Conservation (phyloP, 2,797 vertebrate genomes). For the Danio choprae region DNA sequence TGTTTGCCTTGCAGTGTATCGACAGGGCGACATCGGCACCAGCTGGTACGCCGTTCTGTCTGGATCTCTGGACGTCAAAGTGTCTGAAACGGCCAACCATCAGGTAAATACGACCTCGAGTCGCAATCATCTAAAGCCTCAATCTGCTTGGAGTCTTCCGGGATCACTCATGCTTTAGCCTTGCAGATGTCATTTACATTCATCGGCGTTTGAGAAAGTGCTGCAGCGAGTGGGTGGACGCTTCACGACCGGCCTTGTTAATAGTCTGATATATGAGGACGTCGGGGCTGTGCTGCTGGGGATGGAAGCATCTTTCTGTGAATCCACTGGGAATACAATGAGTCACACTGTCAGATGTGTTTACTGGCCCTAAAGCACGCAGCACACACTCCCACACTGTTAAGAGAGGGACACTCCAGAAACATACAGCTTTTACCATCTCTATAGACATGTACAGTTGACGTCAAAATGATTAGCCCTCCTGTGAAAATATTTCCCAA, state of each 20-base stretch:
- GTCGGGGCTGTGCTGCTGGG: slow-evolving; percentile 10
- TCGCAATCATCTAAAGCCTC: slow-evolving; percentile 1
- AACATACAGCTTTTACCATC: neutral
- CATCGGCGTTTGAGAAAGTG: neutral
- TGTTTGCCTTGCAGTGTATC: slow-evolving; percentile 83
- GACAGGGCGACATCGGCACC: slow-evolving; percentile 97
- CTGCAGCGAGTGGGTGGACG: slow-evolving; percentile 14
- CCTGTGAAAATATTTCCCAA: too few species aligned
- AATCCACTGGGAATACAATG: slow-evolving; percentile 33
- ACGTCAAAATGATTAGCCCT: too few species aligned
- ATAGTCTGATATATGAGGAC: slow-evolving; percentile 10
- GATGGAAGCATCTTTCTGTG: slow-evolving; percentile 30
- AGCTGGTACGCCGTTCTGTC: slow-evolving; percentile 98
- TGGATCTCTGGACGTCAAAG: slow-evolving; percentile 97
- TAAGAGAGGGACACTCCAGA: slow-evolving; percentile 1
- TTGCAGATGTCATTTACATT: slow-evolving; percentile 14
- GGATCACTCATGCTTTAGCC: neutral
- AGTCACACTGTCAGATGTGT: slow-evolving; percentile 29
- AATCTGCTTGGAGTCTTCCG: slow-evolving; percentile 7
- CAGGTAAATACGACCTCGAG: slow-evolving; percentile 81
- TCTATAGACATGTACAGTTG: too few species aligned
- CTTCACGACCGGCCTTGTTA: slow-evolving; percentile 16
- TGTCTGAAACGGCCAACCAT: slow-evolving; percentile 97
- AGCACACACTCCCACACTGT: neutral
- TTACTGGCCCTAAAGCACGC: slow-evolving; percentile 18